Conservation (phyloP, 2,113 vertebrate species). For the Poecilia latipinna region DNA sequence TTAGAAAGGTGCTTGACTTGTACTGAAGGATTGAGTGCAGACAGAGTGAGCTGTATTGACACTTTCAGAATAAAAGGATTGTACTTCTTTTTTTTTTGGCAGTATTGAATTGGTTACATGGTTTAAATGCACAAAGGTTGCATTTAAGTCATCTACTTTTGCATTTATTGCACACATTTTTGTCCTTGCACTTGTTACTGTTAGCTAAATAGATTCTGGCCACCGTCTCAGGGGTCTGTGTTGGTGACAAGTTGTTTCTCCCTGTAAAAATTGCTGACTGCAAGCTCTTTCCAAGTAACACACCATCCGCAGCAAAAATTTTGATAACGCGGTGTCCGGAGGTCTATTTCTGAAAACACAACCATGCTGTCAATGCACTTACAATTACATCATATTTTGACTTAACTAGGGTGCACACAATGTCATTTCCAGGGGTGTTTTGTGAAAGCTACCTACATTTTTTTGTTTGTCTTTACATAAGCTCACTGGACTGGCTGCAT, state of each 20-base stretch:
- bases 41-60: constrained; percentile 3
- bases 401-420: neutral
- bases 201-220: neutral
- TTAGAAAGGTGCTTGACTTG: constrained; percentile 6
- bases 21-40: neutral
- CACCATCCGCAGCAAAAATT: constrained; percentile 19
- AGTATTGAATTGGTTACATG: neutral
- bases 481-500: neutral
- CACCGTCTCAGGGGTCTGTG: neutral
- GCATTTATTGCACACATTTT: constrained; percentile 7
- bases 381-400: constrained; percentile 3
- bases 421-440: neutral
- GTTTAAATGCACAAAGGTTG: neutral
- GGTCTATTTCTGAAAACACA: constrained; percentile 15
- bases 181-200: neutral
- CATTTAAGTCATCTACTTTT: neutral
- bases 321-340: constrained; percentile 9
- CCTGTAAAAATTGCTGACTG: constrained; percentile 9
- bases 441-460: neutral
- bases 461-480: neutral
- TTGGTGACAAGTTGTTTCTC: constrained; percentile 24
- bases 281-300: neutral
- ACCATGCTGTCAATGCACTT: neutral
- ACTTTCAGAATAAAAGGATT: neutral
- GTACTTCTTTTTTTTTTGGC: neutral